Conservation (phyloP, 2,113 vertebrate genomes). For the Calonectris borealis region DNA sequence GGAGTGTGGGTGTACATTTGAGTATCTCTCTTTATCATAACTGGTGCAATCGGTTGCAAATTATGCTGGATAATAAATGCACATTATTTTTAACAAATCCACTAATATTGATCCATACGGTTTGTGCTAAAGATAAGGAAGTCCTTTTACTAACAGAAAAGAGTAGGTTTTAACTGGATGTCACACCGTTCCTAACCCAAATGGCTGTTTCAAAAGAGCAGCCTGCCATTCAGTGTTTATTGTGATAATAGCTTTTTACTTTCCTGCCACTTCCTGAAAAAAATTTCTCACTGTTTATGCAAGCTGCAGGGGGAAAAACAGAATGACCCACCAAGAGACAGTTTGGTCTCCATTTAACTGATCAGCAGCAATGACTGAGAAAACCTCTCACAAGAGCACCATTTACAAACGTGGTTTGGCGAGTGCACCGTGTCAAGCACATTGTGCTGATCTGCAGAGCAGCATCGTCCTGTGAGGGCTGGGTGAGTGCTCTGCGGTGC, state of each 20-base stretch:
- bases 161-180: neutral
- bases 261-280: neutral
- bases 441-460: neutral
- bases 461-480: fast-evolving
- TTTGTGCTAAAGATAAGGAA: neutral
- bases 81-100: neutral
- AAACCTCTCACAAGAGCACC: neutral
- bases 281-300: neutral
- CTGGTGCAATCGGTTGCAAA: neutral
- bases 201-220: neutral
- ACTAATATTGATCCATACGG: neutral
- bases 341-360: neutral
- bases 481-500: neutral
- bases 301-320: neutral
- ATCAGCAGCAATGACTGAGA: neutral
- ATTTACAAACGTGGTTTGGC: neutral
- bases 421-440: neutral
- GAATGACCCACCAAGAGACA: neutral
- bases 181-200: neutral
- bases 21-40: neutral
- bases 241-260: neutral
- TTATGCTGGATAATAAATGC: neutral
- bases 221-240: neutral
- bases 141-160: neutral
- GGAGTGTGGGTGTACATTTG: neutral